A percentile compares a stretch with the other conserved stretches of the same genome.
These are phyloP conservation scores for Diarsia dahlii DNA, from an alignment of 2,888 invertebrate species.

Conservation along the genomic window DNA sequence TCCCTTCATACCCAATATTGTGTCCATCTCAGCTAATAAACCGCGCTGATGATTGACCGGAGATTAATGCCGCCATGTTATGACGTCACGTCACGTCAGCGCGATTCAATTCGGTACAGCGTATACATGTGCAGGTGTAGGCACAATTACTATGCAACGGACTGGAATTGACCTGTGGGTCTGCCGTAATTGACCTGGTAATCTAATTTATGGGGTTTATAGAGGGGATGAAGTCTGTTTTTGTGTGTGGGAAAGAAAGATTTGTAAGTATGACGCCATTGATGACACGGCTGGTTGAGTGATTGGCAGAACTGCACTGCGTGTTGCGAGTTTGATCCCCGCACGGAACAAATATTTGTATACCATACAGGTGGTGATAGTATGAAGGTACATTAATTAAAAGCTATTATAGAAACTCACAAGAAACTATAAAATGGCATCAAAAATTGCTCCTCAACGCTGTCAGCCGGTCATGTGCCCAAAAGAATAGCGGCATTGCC, in stretches of 20 bases:
- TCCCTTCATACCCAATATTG: neutral
- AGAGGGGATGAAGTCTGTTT: neutral
- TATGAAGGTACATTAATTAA: too few species aligned
- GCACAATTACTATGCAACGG: slow-evolving; percentile 37
- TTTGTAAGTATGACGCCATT: neutral
- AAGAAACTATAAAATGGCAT: too few species aligned
- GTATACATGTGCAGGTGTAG: slow-evolving; percentile 12
- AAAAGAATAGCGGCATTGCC: too few species aligned
- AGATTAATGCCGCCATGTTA: slow-evolving; percentile 66
- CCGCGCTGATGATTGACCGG: slow-evolving; percentile 65
- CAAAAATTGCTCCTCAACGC: too few species aligned
- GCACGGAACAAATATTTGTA: too few species aligned
- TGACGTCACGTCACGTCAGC: slow-evolving; percentile 55
- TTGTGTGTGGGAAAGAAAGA: neutral
- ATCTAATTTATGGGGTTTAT: slow-evolving; percentile 26
- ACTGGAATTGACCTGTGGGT: slow-evolving; percentile 35
- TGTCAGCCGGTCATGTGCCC: too few species aligned
- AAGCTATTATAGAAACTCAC: too few species aligned
- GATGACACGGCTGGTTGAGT: neutral
- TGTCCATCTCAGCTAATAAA: slow-evolving; percentile 48
- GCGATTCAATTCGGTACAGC: slow-evolving; percentile 29
- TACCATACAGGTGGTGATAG: too few species aligned
- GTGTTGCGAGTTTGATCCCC: too few species aligned
- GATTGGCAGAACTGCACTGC: too few species aligned
- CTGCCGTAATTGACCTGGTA: slow-evolving; percentile 24